Evolutionary conservation across 1,140 invertebrate species (phyloP), one percentile per base, ranked within the genome.

Genomic region (Antheraea mylitta): DNA sequence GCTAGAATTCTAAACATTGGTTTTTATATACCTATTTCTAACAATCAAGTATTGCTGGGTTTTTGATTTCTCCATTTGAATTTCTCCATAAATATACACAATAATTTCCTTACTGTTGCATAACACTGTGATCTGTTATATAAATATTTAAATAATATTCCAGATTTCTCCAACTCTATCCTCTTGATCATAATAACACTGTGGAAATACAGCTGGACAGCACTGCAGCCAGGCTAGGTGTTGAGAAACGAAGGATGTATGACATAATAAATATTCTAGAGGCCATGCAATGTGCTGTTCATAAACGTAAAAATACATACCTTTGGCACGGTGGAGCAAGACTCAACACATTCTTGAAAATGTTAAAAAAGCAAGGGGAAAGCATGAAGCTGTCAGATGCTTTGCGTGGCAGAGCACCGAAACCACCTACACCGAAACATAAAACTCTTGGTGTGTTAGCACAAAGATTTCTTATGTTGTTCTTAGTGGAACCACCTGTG

Each of bases 231-330:
- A 78, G 82, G 60, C 71, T 95, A 68, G 93, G 93, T 7, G 94
- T 94, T 10, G 95, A 95, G 82, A 94, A 96, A 76, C 83, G 96
- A 61, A 92, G 96, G 80, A 95, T 96, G 83, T 96, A 96, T 91
- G 96, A 96, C 78, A 96, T 96, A 69, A 95, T 96, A 45, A 96
- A 96, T 90, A 95, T 96, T 63, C 84, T 96, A 63, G 95, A 96
- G 82, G 95, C 95, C 81, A 93, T 96, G 75, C 94, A 96, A 79
- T 95, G 95, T 90, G 94, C 95, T 30, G 94, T 94, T 11, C 93
- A 94, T 73, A 93, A 93, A 76, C 91, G 93, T 45, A 53, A 53
- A 81, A 94, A 95, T 81, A 93, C 93, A 53, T 95, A 95, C 76
- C 78, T 92, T 10, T 95, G 94, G 94, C 93, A 93, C 86, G 94